These are phyloP conservation scores for Allygus modestus DNA, from an alignment of 2,888 invertebrate genomes.

Conservation along the genomic window DNA sequence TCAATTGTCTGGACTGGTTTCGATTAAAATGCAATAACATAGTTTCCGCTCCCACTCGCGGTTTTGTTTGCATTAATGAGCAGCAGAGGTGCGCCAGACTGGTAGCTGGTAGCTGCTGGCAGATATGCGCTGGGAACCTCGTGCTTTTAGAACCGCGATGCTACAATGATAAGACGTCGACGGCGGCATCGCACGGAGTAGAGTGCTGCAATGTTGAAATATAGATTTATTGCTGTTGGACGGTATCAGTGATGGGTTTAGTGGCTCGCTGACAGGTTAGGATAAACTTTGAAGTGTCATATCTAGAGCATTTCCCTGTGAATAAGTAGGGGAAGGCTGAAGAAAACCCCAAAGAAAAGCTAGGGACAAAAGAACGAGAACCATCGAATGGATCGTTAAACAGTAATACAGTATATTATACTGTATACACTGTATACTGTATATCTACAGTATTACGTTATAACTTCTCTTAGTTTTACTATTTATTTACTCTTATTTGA, in stretches of 20 bases:
- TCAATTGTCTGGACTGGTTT: conserved; percentile 52
- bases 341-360: no score
- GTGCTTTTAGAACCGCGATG: not conserved
- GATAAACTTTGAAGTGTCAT: not conserved
- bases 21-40: conserved; percentile 56
- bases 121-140: not conserved
- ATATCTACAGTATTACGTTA: no score
- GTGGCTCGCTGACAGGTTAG: not conserved
- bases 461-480: no score
- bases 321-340: no score
- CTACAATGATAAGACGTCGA: not conserved
- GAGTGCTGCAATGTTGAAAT: not conserved
- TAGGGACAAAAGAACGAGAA: no score
- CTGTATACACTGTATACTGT: no score
- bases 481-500: no score
- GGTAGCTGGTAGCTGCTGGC: conserved; percentile 3
- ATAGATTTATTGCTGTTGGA: not conserved
- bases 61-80: conserved; percentile 53
- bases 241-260: not conserved
- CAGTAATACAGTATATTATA: no score
- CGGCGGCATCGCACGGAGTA: no score
- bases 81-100: not conserved
- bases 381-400: no score
- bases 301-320: not conserved
- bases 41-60: conserved; percentile 34